A percentile compares a stretch with the other conserved stretches of the same genome.
These are phyloP conservation scores for Macropus fuliginosus DNA, from an alignment of 2,797 vertebrate species.

Conservation along the genomic window DNA sequence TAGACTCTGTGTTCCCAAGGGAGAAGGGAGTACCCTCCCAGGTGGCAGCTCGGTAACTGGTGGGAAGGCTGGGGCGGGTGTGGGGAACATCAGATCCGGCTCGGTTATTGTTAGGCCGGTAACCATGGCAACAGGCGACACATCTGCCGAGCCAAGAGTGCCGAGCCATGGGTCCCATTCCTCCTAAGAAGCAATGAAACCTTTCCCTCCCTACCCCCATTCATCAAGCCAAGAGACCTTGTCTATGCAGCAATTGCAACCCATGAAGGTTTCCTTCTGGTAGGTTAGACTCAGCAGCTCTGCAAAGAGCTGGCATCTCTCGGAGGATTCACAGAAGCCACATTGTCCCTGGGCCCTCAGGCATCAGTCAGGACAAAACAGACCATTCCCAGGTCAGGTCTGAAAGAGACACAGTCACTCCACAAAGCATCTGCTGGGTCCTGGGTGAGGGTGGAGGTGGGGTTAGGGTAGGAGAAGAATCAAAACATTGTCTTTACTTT, in stretches of 20 bases:
- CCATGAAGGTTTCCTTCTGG: neutral
- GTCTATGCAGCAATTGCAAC: neutral
- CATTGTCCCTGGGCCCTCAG: neutral
- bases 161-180: constrained; percentile 67
- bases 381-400: neutral
- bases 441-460: neutral
- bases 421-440: neutral
- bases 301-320: constrained; percentile 2
- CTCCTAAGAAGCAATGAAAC: constrained; percentile 46
- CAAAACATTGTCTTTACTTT: neutral
- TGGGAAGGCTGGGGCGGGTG: constrained; percentile 59
- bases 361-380: neutral
- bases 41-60: constrained; percentile 69
- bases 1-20: constrained; percentile 43
- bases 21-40: constrained; percentile 72
- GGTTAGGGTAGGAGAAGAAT: neutral
- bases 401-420: neutral
- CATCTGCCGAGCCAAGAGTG: constrained; percentile 77
- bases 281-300: neutral
- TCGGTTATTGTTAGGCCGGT: constrained; percentile 80
- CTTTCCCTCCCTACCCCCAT: neutral
- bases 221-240: neutral
- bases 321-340: neutral
- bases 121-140: constrained; percentile 76
- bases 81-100: constrained; percentile 74